Evolutionary conservation across 2,113 vertebrate species (phyloP), one percentile per base, ranked within the genome.

Genomic region (Chlorodrepanis virens): DNA sequence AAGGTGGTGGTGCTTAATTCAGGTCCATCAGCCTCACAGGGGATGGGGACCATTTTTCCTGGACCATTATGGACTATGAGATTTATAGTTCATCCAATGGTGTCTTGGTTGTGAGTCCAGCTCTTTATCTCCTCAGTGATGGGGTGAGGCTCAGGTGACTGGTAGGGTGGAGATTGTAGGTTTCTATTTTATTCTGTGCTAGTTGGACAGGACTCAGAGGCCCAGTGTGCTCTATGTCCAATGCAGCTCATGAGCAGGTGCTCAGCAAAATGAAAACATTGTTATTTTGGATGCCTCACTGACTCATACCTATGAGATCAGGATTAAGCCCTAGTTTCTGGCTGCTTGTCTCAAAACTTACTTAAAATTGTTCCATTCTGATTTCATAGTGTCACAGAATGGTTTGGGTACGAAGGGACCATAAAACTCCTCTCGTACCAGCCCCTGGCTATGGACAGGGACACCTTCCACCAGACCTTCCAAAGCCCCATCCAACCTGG

Each of bases 71-170:
- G 57, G 27, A 27, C 49, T 59, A 5, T 19, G 45, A 64, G 33
- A 37, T 27, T 37, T 10, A 23, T 4, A 5, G 1, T 45, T 72
- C 27, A 44, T 52, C 64, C 2, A 3, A 1, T 1, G 9, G 14
- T 50, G 35, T 21, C 57, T 56, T 50, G 53, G 33, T 5, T 42
- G 5, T 16, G 12, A 72, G 14, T 42, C n/a, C 1, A 1, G 9
- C 25, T 87, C 29, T 45, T 59, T n/a, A 27, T 37, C 25, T 17
- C 25, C 52, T 37, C 18, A 13, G 9, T 8, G 18, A 35, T 2
- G 25, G 39, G 23, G 67, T 4, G 17, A 69, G 50, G 56, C 20
- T 82, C 65, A 56, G 31, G 13, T 67, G 42, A 33, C 24, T 60
- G 61, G 11, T 33, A 31, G 19, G 28, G 6, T 40, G 16, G 24